Percentiles rank a stretch among this genome's conserved stretches.
Conservation (phyloP, 2,113 vertebrate species). For the Catagonus wagneri region DNA sequence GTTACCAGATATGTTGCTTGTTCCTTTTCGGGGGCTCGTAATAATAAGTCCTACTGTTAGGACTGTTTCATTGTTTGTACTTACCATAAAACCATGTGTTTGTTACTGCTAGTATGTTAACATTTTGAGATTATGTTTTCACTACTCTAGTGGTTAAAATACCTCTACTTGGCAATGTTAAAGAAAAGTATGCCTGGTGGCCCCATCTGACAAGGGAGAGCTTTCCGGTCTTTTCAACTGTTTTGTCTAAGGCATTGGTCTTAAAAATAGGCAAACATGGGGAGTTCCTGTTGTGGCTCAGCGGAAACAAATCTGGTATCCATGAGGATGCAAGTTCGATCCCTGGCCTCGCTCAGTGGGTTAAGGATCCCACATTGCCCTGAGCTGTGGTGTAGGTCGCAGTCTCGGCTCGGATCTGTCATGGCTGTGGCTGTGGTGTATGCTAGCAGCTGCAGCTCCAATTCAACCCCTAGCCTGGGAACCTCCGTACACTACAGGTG, state of each 20-base stretch:
- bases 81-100: background rate
- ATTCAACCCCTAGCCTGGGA: too few relatives aligned
- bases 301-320: too few relatives aligned
- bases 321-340: too few relatives aligned
- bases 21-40: background rate
- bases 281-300: too few relatives aligned
- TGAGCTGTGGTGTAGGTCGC: too few relatives aligned
- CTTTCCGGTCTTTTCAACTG: background rate
- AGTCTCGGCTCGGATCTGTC: too few relatives aligned
- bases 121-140: conserved; percentile 31
- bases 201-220: background rate
- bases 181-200: background rate
- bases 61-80: background rate
- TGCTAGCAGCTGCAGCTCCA: too few relatives aligned
- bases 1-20: background rate
- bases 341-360: too few relatives aligned
- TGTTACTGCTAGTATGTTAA: background rate
- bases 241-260: background rate
- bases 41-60: background rate
- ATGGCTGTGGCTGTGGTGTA: too few relatives aligned
- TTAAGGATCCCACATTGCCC: too few relatives aligned
- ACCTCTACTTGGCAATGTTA: background rate
- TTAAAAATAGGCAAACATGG: conserved; percentile 35
- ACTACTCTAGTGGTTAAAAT: background rate
- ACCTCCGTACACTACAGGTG: too few relatives aligned